A percentile compares a stretch with the other conserved stretches of the same genome.
phyloP scores from a whole-genome alignment of 2,113 vertebrate species.

The Ictalurus furcatus region DNA sequence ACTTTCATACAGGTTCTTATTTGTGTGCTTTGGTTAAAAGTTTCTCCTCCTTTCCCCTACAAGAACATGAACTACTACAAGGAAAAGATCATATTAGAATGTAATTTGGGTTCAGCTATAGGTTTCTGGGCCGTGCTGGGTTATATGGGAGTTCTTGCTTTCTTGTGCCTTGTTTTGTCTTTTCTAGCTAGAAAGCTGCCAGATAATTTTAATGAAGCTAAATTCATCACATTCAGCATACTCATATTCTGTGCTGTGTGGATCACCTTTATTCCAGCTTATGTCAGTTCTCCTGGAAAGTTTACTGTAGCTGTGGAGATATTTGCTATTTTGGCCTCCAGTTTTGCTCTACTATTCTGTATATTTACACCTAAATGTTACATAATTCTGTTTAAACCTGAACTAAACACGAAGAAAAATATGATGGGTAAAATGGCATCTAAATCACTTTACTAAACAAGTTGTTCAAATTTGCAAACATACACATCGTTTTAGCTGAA shows the following conservation, averaged over 20 bases:
- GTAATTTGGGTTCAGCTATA: background rate
- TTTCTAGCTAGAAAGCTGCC: too few relatives aligned
- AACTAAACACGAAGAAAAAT: conserved; percentile 69
- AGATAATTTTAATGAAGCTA: too few relatives aligned
- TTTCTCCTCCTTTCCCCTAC: background rate
- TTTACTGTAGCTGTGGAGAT: conserved; percentile 75
- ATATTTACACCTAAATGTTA: conserved; percentile 75
- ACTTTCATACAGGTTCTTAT: background rate
- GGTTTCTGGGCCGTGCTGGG: conserved; percentile 42
- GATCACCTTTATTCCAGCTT: conserved; percentile 70
- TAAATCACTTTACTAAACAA: conserved; percentile 38
- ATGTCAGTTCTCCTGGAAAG: conserved; percentile 75
- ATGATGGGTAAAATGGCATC: conserved; percentile 56
- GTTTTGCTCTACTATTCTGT: conserved; percentile 72
- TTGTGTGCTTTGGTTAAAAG: too few relatives aligned
- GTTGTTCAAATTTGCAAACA: too few relatives aligned
- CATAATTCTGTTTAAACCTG: conserved; percentile 69
- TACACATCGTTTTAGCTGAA: background rate
- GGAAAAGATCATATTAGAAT: too few relatives aligned
- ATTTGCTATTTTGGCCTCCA: conserved; percentile 70
- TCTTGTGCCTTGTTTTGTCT: conserved; percentile 66
- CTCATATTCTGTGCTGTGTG: too few relatives aligned
- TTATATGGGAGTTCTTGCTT: conserved; percentile 71
- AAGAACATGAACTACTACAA: background rate
- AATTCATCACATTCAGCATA: too few relatives aligned